Percentiles rank a stretch among this genome's conserved stretches.
These are phyloP conservation scores for Carcinoscorpius rotundicauda DNA, from an alignment of 1,140 invertebrate species.

Conservation along the genomic window DNA sequence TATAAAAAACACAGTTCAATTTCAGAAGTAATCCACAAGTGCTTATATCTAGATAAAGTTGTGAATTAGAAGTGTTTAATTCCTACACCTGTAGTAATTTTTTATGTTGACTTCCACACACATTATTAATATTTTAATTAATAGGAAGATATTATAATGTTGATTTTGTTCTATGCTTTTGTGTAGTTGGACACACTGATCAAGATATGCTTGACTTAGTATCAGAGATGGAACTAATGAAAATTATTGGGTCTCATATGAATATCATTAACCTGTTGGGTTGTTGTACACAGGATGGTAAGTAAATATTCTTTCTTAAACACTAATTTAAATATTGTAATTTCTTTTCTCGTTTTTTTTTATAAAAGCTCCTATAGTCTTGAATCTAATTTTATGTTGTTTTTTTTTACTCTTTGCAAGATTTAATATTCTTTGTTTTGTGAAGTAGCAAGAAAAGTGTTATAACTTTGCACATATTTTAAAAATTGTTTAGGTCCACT, in stretches of 20 bases:
- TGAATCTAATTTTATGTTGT: not conserved
- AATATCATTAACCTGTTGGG: constrained; percentile 96
- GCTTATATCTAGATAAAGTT: too few species aligned
- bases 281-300: constrained; percentile 83
- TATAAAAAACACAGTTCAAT: too few species aligned
- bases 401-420: not conserved
- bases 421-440: not conserved
- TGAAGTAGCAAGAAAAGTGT: too few species aligned
- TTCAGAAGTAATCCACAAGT: too few species aligned
- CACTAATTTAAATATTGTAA: not conserved
- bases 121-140: too few species aligned
- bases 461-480: too few species aligned
- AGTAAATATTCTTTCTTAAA: constrained; percentile 5
- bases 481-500: constrained; percentile 48
- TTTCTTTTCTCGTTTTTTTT: not conserved
- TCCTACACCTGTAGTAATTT: too few species aligned
- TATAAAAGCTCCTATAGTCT: not conserved
- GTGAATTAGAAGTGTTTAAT: too few species aligned
- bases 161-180: not conserved
- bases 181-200: constrained; percentile 80
- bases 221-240: constrained; percentile 99
- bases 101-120: too few species aligned
- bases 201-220: constrained; percentile 92
- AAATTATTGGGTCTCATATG: constrained; percentile 93
- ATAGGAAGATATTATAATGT: too few species aligned